Evolutionary conservation across 1,140 invertebrate genomes (phyloP), one percentile per base, ranked within the genome.

Genomic region (Ceratoteleas bidentatus): DNA sequence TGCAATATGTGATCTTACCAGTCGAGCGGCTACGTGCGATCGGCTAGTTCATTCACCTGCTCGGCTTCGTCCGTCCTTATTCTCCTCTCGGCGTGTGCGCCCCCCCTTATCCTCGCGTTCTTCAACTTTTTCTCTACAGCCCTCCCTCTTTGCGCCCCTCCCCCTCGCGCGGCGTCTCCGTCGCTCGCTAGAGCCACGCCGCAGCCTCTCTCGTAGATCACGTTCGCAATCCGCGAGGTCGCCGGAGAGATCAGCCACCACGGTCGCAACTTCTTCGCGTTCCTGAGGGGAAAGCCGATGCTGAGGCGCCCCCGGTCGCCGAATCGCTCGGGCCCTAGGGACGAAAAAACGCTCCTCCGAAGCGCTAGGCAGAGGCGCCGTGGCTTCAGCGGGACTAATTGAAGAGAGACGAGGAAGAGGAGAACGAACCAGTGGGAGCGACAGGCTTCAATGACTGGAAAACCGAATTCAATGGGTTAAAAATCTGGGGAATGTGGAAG

Each of bases 11-110:
- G 84, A 85, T 84, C 83, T 85, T 77, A 66, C 78, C 79, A 74
- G 72, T 74, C 76, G 64, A 79, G 82, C 83, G 80, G 81, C 70
- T 86, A 81, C 83, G 64, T 76, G 60, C 78, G 74, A 82, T 82
- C 74, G 75, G 73, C 81, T 82, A 87, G 89, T 90, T 90, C 89
- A 89, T 90, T 90, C 89, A 90, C 89, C 89, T 89, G 88, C 85
- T 87, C 64, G 53, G 58, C 72, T 69, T 49, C 76, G 77, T 82
- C 83, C 43, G 68, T 80, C 83, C 74, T 79, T 83, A 57, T 79
- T 61, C 58, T 65, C 69, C 77, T 43, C 62, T 62, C 64, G 38
- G 45, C 60, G 13, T 15, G 40, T 32, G 50, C 47, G 61, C 57
- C 57, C 43, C 68, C 58, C 60, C 69, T 69, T 49, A 34, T 65